Evolutionary conservation across 2,113 vertebrate species (phyloP).

Genomic region (Bos taurus): DNA sequence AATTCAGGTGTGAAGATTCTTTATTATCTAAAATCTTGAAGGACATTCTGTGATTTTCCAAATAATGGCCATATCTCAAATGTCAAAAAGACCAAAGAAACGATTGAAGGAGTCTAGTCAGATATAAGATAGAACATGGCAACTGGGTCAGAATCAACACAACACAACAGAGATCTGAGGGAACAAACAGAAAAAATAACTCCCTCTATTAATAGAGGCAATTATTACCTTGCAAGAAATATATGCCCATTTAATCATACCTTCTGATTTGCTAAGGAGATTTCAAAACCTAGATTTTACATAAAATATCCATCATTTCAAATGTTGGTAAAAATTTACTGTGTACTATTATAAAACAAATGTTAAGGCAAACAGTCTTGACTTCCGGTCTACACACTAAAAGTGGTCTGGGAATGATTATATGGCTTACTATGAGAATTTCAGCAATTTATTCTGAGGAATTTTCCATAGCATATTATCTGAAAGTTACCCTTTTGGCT

Average conservation of each 20-base stretch:
- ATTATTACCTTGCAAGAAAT: not conserved
- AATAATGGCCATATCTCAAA: not conserved
- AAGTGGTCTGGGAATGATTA: not conserved
- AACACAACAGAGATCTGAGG: not conserved
- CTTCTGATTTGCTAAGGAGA: not conserved
- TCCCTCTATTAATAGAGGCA: not conserved
- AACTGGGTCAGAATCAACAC: not conserved
- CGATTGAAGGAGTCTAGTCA: not conserved
- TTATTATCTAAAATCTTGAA: not conserved
- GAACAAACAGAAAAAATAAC: not conserved
- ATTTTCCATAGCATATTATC: not conserved
- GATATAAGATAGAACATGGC: not conserved
- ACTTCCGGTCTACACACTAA: not conserved
- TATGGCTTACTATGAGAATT: not conserved
- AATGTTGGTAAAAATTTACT: not conserved
- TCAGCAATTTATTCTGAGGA: not conserved
- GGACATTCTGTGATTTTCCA: not conserved
- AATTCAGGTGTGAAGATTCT: not conserved
- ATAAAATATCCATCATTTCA: not conserved
- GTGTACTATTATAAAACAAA: not conserved
- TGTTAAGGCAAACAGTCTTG: not conserved
- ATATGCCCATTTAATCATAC: not conserved
- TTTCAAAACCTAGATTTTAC: not conserved
- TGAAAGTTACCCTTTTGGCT: not conserved
- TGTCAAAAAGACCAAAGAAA: not conserved